phyloP scores from a whole-genome alignment of 1,140 invertebrate species.

The Elymnias hypermnestra region DNA sequence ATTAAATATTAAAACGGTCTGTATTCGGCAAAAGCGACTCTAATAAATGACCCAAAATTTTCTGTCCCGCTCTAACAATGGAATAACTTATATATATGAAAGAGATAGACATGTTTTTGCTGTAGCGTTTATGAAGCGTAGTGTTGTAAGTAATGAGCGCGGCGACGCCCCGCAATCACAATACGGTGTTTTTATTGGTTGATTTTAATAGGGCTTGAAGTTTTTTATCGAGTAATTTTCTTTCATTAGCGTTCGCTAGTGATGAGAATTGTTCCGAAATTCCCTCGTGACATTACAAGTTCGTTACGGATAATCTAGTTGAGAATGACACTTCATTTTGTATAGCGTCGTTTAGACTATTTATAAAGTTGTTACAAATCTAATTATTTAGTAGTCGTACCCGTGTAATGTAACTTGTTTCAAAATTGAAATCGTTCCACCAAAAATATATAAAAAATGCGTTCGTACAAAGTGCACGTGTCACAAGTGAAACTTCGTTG shows the following conservation, averaged over 20 bases:
- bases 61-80: slow-evolving; percentile 23
- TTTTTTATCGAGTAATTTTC: slow-evolving; percentile 48
- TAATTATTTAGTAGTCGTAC: too few species aligned
- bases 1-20: slow-evolving; percentile 69
- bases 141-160: slow-evolving; percentile 52
- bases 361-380: too few species aligned
- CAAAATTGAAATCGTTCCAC: too few species aligned
- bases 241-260: slow-evolving; percentile 40
- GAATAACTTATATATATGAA: slow-evolving; percentile 29
- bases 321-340: too few species aligned
- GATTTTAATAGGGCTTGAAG: slow-evolving; percentile 45
- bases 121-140: slow-evolving; percentile 14
- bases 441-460: too few species aligned
- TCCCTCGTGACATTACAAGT: slow-evolving; percentile 4
- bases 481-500: too few species aligned
- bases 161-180: slow-evolving; percentile 63
- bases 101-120: slow-evolving; percentile 31
- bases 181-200: slow-evolving; percentile 43
- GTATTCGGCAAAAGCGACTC: slow-evolving; percentile 23
- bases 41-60: not conserved
- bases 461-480: too few species aligned
- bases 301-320: slow-evolving; percentile 7
- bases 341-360: too few species aligned
- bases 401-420: too few species aligned
- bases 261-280: slow-evolving; percentile 12